Base-by-base conservation (phyloP, 2,888 invertebrate genomes). In the Diplazon laetatorius region DNA sequence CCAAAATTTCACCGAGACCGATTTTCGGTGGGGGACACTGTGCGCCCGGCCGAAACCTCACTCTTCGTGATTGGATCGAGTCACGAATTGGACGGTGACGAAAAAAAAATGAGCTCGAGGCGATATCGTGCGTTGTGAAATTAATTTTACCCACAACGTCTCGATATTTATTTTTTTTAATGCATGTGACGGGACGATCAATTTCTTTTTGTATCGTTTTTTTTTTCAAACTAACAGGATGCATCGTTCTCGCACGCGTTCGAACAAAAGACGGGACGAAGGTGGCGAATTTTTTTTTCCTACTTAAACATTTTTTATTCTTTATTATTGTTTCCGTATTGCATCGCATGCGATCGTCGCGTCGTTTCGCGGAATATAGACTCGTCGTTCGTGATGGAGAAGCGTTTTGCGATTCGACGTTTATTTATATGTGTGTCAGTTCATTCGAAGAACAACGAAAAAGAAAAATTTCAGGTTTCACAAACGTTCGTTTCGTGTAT, bases 281-380 rank as follows among this genome's bases (percentile, higher is more conserved):
- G 66, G 18, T 42, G 14, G 30, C 37, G 0, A 37, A 44, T 60
- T 14, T 50, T 14, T 46, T 44, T 76, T 42, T 30, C 57, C 50
- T 42, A 2, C 30, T 25, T 25, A n/a, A n/a, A n/a, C n/a, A n/a
- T 46, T 22, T 59, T 37, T 10, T 18, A 30, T 39, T 42, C 37
- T 59, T n/a, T n/a, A n/a, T n/a, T n/a, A n/a, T n/a, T n/a, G n/a
- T n/a, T 48, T 44, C 55, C 55, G 30, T 55, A 63, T 59, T 55
- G 63, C 63, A 44, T 63, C 50, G 63, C 73, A 69, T 69, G 73
- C 57, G 71, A 76, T 60, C 71, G 71, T 50, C 55, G 39, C 14
- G 71, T 50, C 55, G 39, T 12, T 77, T 77, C 73, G 57, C 12
- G 44, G 63, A 73, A 73, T 52, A n/a, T n/a, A 25, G 46, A 55